Evolutionary conservation across 2,113 vertebrate genomes (phyloP), one percentile per base, ranked within the genome.

Genomic region (Tricholaema leucomelas): DNA sequence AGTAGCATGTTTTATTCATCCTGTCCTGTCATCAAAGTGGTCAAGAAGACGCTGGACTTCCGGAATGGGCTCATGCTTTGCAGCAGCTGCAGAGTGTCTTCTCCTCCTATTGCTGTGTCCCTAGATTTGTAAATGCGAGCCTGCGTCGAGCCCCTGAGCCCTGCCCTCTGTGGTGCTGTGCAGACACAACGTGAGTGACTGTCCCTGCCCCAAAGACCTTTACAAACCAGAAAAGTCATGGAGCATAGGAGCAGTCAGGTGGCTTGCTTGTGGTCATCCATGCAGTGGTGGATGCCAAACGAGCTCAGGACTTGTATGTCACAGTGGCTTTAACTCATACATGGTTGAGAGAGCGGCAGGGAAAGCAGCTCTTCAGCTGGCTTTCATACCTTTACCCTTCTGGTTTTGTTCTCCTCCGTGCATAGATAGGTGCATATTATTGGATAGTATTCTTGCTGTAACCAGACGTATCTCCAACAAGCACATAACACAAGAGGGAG

Each of bases 1-100:
- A 95, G 86, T 35, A 87, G 65, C 40, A 95, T 96, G 93, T 92
- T 96, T 94, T 95, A 96, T 96, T 95, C 91, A 94, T 93, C 80
- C 81, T 94, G 88, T 92, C 87, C 92, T 89, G 87, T 50, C 93
- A 92, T 86, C 87, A 91, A 95, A 93, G 92, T 30, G 87, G 86
- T 96, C 95, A 91, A 95, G 92, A 93, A 96, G 72, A 82, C 46
- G 11, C 78, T 93, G 80, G 92, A 76, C 88, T 96, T 95, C 80
- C 93, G 81, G 88, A 96, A 91, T 79, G 91, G 91, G 90, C 94
- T 95, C 95, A 95, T 89, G 83, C 74, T 93, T 59, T 35, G 25
- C 73, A 89, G 65, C 54, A 85, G 73, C 55, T 58, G 63, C 91
- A 94, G 69, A 96, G 94, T 70, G 12, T 60, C 81, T 93, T 96